Evolutionary conservation across 2,797 vertebrate species (phyloP), one percentile per base, ranked within the genome.

Genomic region (Balearica regulorum): DNA sequence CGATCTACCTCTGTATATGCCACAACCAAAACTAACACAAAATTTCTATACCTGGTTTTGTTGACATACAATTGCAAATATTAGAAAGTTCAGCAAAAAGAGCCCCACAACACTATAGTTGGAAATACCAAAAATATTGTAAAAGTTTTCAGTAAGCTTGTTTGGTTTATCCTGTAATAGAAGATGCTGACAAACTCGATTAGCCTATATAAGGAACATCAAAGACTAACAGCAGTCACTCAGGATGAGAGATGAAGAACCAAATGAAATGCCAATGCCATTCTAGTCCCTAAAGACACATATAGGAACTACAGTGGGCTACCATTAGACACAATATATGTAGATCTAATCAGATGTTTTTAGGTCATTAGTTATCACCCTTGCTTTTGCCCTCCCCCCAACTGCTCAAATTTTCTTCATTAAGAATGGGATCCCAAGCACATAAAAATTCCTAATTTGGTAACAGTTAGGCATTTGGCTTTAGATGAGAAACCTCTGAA

Each of bases 171-270:
- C 22, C 19, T 80, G 43, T 66, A 62, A 60, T 5, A 54, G 43
- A 83, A 70, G 13, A 77, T 66, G 31, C 37, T 57, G 14, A 70
- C 25, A 75, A 86, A 75, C 21, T 57, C 44, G 4, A 46, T 65
- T 75, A 53, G 6, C 49, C 29, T 41, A 33, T 16, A 33, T 11
- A 80, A 54, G 16, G 21, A 89, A 44, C 33, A 61, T 33, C 43
- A 44, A 68, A 75, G 31, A 48, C n/a, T 60, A 85, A 58, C 0
- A 91, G 19, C 41, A 83, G 26, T 76, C 39, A 35, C 22, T 82
- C 17, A 72, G 49, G 29, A 53, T 33, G 29, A 93, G 48, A 95
- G 37, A 39, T 18, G 24, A 94, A 89, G 49, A 93, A 68, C 9
- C 11, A 71, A 76, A 54, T 29, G 20, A 90, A 96, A 92, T 15